Evolutionary conservation across 2,888 invertebrate species (phyloP).

Genomic region (Baccha elongata): DNA sequence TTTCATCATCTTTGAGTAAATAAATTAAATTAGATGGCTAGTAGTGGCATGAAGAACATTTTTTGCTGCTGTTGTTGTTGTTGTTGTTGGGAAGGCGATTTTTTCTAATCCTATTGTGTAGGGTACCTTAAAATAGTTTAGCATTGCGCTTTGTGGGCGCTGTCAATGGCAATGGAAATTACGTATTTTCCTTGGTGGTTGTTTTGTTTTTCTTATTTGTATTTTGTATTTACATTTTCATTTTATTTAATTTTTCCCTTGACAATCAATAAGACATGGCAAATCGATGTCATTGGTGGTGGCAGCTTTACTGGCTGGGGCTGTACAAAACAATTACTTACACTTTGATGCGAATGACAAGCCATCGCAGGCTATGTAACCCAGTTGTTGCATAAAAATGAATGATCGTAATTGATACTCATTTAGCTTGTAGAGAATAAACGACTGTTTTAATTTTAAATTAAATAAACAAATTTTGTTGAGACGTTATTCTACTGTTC

Average conservation of each 20-base stretch:
- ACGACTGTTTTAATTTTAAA: not conserved
- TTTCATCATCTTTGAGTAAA: slow-evolving; percentile 61
- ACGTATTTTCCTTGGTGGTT: slow-evolving; percentile 27
- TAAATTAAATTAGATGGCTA: slow-evolving; percentile 62
- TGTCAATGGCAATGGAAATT: slow-evolving; percentile 63
- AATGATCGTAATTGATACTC: slow-evolving; percentile 37
- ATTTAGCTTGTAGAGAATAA: not conserved
- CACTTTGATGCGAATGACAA: not conserved
- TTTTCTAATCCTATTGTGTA: slow-evolving; percentile 63
- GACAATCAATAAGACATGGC: slow-evolving; percentile 52
- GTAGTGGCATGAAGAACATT: not conserved
- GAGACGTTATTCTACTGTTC: slow-evolving; percentile 74
- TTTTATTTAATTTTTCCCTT: slow-evolving; percentile 64
- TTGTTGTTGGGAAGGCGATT: slow-evolving; percentile 24
- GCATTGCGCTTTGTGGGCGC: slow-evolving; percentile 35
- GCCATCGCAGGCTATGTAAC: slow-evolving; percentile 3
- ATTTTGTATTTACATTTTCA: slow-evolving; percentile 9
- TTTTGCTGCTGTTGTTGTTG: not conserved
- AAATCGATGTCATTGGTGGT: slow-evolving; percentile 31
- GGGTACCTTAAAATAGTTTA: slow-evolving; percentile 68
- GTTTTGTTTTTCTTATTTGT: not conserved
- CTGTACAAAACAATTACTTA: not conserved
- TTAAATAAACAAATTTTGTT: not conserved
- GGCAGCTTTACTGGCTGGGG: not conserved
- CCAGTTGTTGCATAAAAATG: slow-evolving; percentile 47